Evolutionary conservation across 2,113 vertebrate genomes (phyloP).

Genomic region (Stomatorhinus ivindoensis): DNA sequence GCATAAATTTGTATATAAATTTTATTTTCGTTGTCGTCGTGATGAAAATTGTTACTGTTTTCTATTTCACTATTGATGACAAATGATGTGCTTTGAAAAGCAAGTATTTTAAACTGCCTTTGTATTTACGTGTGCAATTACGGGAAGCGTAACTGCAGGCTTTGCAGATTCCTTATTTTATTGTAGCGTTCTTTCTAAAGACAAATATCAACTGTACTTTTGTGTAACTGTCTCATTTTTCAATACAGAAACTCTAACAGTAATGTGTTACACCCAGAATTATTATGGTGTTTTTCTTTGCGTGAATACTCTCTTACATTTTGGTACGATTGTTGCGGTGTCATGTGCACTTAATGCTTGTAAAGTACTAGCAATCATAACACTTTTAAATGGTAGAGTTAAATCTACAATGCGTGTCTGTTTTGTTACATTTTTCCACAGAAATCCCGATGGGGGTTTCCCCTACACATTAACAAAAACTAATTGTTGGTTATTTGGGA

Average conservation of each 20-base stretch:
- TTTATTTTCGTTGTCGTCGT: not conserved
- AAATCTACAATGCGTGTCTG: not conserved
- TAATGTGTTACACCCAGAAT: not conserved
- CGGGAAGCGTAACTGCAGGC: not conserved
- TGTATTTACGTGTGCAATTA: not conserved
- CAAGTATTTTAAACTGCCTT: conserved; percentile 8
- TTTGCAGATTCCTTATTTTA: conserved; percentile 23
- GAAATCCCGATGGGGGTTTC: not conserved
- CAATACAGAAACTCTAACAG: not conserved
- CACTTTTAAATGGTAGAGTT: not conserved
- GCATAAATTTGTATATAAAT: conserved; percentile 13
- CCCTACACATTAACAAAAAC: not conserved
- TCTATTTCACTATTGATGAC: not conserved
- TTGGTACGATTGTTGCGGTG: not conserved
- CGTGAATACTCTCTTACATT: not conserved
- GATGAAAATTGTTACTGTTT: not conserved
- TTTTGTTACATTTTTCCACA: not conserved
- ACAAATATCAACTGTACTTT: not conserved
- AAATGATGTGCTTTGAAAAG: not conserved
- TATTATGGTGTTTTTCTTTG: not conserved
- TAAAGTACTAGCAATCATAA: not conserved
- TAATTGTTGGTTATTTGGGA: not conserved
- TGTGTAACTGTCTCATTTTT: not conserved
- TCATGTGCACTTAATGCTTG: not conserved
- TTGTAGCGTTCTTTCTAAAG: not conserved